A percentile compares a stretch with the other conserved stretches of the same genome.
Evolutionary conservation across 2,888 invertebrate species (phyloP).

Genomic region (Epistrophe eligans): DNA sequence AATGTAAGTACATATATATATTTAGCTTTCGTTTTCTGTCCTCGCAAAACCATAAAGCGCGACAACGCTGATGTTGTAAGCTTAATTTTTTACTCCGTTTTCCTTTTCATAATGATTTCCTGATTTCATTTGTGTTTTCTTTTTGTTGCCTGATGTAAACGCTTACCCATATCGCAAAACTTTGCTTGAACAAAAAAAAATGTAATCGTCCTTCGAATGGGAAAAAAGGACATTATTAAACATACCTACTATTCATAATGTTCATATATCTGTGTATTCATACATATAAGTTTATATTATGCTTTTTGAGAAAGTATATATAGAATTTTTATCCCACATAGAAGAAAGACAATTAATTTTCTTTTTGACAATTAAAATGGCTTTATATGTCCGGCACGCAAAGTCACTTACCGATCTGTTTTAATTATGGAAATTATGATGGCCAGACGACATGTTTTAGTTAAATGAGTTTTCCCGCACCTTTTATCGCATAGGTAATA

Average conservation of each 20-base stretch:
- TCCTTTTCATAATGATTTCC: constrained; percentile 51
- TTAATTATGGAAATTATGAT: constrained; percentile 75
- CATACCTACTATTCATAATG: background rate
- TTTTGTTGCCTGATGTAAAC: constrained; percentile 56
- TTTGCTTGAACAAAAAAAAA: constrained; percentile 36
- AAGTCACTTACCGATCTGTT: constrained; percentile 75
- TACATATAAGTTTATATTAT: background rate
- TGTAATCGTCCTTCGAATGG: constrained; percentile 45
- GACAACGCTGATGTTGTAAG: constrained; percentile 64
- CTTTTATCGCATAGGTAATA: constrained; percentile 41
- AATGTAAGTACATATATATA: no score
- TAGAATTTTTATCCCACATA: constrained; percentile 36
- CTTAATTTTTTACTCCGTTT: constrained; percentile 64
- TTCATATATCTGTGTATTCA: background rate
- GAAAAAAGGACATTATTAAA: constrained; percentile 28
- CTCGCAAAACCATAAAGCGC: background rate
- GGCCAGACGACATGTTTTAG: constrained; percentile 76
- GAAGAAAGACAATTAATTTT: constrained; percentile 71
- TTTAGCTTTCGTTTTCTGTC: constrained; percentile 43
- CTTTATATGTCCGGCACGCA: constrained; percentile 76
- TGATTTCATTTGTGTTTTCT: constrained; percentile 58
- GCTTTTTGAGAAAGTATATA: background rate
- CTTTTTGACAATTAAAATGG: constrained; percentile 75
- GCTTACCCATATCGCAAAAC: constrained; percentile 60
- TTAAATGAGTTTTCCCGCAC: constrained; percentile 75